Base-by-base conservation (phyloP, 2,888 invertebrate genomes). In the Mythimna lalbum region DNA sequence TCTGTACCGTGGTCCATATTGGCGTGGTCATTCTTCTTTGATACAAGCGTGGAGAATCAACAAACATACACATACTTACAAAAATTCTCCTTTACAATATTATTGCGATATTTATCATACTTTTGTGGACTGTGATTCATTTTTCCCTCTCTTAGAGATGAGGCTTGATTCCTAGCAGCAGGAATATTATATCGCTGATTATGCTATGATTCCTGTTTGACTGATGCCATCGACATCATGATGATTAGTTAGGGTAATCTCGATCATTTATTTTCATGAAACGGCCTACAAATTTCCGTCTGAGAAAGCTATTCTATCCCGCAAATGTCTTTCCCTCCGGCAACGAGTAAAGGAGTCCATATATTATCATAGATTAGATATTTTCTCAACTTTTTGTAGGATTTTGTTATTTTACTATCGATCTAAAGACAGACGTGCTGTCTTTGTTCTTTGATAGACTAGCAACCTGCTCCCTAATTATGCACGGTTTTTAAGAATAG, bases 341-440 rank as follows among this genome's bases (percentile, higher is more conserved):
- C 23, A 17, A 49, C 27, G 10, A 49, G 31, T 5, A 33, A 50
- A 33, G 55, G 39, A 56, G 56, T 66, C 23, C 67, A 56, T 76
- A 72, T 17, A 66, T 75, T 67, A 75, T 66, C 67, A 49, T 66
- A 56, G 67, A 56, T 75, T 49, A 17, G 36, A 75, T 43, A 63
- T 33, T 56, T 66, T 56, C 10, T 1, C 10, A 1, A 27, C 33
- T 50, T 56, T 75, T 50, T 49, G 36, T 17, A n/a, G 23, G 31
- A 23, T 23, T 17, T 23, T 55, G 19, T 56, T 36, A 33, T 21
- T 14, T 55, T 21, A 55, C 21, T 7, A 43, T 43, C 17, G 14
- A 21, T 27, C 52, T 23, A 10, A 52, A 43, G 12, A n/a, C n/a
- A n/a, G n/a, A n/a, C 23, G 47, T 1, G 27, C 19, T 55, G 17